These are phyloP conservation scores for Thryonomys swinderianus DNA, from an alignment of 2,113 vertebrate genomes.

Conservation along the genomic window DNA sequence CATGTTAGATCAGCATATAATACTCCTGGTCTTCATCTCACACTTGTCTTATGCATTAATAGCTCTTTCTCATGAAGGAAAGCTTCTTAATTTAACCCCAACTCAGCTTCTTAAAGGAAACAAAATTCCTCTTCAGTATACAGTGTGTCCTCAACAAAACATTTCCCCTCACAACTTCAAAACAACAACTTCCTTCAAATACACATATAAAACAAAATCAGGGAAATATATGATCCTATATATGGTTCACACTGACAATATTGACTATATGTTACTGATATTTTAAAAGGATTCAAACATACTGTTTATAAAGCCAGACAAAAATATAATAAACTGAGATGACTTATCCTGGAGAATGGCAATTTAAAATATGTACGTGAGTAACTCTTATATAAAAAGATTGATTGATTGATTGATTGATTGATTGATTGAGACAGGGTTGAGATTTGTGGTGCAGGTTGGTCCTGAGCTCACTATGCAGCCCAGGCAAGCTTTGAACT, in stretches of 20 bases:
- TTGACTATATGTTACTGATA: neutral
- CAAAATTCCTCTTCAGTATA: neutral
- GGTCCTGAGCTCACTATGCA: no score
- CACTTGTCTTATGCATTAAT: neutral
- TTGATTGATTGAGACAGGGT: no score
- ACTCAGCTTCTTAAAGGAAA: neutral
- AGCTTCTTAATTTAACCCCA: neutral
- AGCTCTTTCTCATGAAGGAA: neutral
- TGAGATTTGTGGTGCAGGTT: no score
- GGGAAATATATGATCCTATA: neutral
- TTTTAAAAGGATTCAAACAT: neutral
- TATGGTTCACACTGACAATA: neutral
- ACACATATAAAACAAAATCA: neutral
- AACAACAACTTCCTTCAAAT: neutral
- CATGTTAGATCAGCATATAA: neutral
- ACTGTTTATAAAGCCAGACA: conserved; percentile 18
- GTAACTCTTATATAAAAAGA: neutral
- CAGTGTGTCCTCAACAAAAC: neutral
- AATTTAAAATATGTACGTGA: neutral
- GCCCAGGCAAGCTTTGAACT: no score
- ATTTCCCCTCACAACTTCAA: neutral
- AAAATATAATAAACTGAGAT: neutral
- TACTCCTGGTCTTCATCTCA: neutral
- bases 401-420: no score
- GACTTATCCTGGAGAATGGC: neutral